Evolutionary conservation across 53 echinoderm and acorn worm genomes (phyloP).

Genomic region (Temnopleurus reevesii): DNA sequence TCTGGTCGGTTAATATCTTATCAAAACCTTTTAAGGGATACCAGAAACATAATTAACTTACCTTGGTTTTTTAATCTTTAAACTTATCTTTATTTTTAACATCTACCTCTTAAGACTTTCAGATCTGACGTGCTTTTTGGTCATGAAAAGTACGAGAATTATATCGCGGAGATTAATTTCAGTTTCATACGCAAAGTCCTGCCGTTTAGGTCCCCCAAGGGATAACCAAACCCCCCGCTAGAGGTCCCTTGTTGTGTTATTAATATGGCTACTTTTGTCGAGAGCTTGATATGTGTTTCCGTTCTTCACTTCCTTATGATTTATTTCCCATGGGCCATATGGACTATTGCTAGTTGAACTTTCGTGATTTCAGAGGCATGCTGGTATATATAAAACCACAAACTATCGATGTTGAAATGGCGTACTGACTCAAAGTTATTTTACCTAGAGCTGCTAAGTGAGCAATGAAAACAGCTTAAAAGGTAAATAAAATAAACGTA

Average conservation of each 20-base stretch:
- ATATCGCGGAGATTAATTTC: constrained; percentile 20
- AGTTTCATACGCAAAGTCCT: neutral
- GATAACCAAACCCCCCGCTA: neutral
- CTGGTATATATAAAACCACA: neutral
- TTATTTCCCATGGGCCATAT: neutral
- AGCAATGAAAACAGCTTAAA: too few relatives aligned
- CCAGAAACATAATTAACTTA: too few relatives aligned
- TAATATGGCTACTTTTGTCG: constrained; percentile 5
- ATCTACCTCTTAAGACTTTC: neutral
- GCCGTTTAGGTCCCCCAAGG: neutral
- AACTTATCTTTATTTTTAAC: too few relatives aligned
- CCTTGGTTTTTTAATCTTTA: too few relatives aligned
- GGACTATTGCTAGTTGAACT: neutral
- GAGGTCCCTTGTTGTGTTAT: neutral
- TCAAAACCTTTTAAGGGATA: too few relatives aligned
- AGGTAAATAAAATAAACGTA: too few relatives aligned
- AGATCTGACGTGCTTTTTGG: neutral
- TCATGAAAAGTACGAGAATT: neutral
- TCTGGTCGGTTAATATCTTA: too few relatives aligned
- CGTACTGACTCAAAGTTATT: neutral
- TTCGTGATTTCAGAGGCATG: neutral
- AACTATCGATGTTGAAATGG: too few relatives aligned
- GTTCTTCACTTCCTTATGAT: neutral
- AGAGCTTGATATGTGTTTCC: neutral
- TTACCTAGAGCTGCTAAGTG: too few relatives aligned